Conservation (phyloP, 2,113 vertebrate species). For the Hippocampus zosterae region DNA sequence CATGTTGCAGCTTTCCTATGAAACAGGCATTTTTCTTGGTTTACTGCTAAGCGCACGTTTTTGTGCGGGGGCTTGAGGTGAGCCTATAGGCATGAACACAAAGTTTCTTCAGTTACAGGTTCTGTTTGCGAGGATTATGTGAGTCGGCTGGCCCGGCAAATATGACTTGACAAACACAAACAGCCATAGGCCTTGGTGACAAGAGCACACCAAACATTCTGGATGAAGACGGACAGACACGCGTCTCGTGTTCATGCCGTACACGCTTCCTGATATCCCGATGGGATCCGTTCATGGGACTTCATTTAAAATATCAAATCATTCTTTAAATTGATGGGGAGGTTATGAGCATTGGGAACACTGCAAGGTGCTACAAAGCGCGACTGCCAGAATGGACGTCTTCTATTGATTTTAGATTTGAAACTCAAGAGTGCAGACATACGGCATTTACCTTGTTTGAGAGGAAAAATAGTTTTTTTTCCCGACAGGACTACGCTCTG, state of each 20-base stretch:
- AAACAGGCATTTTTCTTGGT: slow-evolving; percentile 21
- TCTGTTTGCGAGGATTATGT: slow-evolving; percentile 24
- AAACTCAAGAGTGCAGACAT: slow-evolving; percentile 1
- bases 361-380: neutral
- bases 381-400: neutral
- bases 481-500: slow-evolving; percentile 34
- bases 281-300: neutral
- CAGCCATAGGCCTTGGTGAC: slow-evolving; percentile 37
- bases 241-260: slow-evolving; percentile 27
- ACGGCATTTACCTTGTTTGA: slow-evolving; percentile 60
- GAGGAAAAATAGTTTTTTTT: slow-evolving; percentile 42
- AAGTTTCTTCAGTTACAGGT: slow-evolving; percentile 6
- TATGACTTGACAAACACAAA: slow-evolving; percentile 39
- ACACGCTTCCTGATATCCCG: slow-evolving; percentile 13
- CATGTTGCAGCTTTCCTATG: slow-evolving; percentile 49
- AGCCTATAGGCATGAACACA: slow-evolving; percentile 3
- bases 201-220: slow-evolving; percentile 24
- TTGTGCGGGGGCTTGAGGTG: neutral
- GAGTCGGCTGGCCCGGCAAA: slow-evolving; percentile 34
- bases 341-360: neutral
- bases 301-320: too few species aligned
- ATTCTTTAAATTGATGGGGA: neutral
- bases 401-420: neutral
- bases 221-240: slow-evolving; percentile 25
- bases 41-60: slow-evolving; percentile 13